phyloP scores from a whole-genome alignment of 2,113 vertebrate species.

The Sciurus niger region DNA sequence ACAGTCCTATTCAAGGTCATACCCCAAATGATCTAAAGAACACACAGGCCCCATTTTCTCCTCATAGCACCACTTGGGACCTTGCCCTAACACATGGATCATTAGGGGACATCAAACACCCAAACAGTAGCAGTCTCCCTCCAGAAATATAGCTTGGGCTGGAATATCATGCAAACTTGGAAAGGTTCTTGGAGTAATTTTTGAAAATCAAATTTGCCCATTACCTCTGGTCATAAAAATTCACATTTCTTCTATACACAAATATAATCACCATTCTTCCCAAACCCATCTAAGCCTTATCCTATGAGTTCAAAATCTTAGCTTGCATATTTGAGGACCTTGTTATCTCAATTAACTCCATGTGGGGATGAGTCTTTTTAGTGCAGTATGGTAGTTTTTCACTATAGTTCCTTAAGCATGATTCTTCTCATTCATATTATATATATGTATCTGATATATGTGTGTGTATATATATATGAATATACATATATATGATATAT shows the following conservation, averaged over 20 bases:
- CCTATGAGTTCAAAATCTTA: not conserved
- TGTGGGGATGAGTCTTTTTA: not conserved
- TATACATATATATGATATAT: not conserved
- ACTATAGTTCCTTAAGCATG: not conserved
- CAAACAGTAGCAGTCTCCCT: not conserved
- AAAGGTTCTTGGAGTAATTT: not conserved
- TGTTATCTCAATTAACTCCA: not conserved
- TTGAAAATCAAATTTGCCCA: constrained; percentile 23
- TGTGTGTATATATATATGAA: too few species aligned
- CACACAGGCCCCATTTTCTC: not conserved
- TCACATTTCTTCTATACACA: not conserved
- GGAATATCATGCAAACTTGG: not conserved
- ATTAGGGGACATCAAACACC: not conserved
- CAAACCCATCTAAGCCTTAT: not conserved
- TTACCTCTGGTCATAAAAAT: not conserved
- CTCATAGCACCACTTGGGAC: too few species aligned
- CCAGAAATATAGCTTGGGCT: not conserved
- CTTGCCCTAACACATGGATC: too few species aligned
- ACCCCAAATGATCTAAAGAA: not conserved
- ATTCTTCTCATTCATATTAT: not conserved
- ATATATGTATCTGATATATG: too few species aligned
- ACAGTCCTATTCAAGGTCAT: not conserved
- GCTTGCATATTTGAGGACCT: not conserved
- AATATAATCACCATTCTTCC: not conserved
- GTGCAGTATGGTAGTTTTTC: not conserved